These are phyloP conservation scores for Cydia fagiglandana DNA, from an alignment of 1,140 invertebrate species.

Conservation along the genomic window DNA sequence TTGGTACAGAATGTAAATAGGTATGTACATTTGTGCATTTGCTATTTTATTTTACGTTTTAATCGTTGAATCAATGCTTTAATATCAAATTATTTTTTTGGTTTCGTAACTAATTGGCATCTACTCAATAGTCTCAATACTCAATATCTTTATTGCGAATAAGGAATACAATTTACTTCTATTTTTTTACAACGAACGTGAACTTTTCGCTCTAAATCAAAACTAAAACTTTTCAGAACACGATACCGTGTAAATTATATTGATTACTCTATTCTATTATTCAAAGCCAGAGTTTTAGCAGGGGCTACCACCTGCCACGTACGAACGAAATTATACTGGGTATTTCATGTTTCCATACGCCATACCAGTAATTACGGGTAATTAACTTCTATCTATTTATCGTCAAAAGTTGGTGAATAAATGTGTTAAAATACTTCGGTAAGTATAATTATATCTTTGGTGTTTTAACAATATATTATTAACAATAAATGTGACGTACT, in stretches of 20 bases:
- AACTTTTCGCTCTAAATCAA: not conserved
- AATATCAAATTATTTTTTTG: too few species aligned
- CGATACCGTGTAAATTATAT: constrained; percentile 23
- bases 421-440: not conserved
- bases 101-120: too few species aligned
- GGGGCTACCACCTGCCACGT: not conserved
- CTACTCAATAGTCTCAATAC: too few species aligned
- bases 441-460: not conserved
- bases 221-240: not conserved
- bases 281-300: constrained; percentile 8
- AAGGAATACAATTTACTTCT: too few species aligned
- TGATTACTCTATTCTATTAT: not conserved
- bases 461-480: not conserved
- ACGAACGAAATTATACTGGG: not conserved
- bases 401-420: not conserved
- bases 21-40: too few species aligned
- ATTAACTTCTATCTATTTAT: not conserved
- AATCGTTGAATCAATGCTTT: too few species aligned
- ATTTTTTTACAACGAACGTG: not conserved
- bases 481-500: too few species aligned
- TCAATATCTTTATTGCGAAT: too few species aligned
- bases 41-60: too few species aligned
- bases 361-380: constrained; percentile 10
- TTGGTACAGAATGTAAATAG: too few species aligned
- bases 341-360: not conserved